phyloP scores from a whole-genome alignment of 1,140 invertebrate species.

The Mylabris phalerata region DNA sequence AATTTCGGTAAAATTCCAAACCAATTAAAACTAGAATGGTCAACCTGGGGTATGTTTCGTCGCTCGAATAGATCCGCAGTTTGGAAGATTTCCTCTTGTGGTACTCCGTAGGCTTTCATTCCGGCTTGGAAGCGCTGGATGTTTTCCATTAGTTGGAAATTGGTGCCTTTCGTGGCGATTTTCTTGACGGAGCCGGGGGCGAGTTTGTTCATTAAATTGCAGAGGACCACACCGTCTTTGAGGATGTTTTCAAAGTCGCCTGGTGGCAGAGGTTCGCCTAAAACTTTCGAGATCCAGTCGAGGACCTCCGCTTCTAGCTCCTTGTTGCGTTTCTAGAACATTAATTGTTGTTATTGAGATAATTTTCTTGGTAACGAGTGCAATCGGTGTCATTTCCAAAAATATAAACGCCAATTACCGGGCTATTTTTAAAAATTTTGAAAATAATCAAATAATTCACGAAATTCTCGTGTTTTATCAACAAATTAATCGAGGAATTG shows the following conservation, averaged over 20 bases:
- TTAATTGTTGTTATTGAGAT: neutral
- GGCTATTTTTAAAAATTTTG: slow-evolving; percentile 17
- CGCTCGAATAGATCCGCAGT: slow-evolving; percentile 96
- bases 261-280: slow-evolving; percentile 77
- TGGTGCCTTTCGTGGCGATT: slow-evolving; percentile 91
- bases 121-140: slow-evolving; percentile 94
- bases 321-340: slow-evolving; percentile 76
- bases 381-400: slow-evolving; percentile 20
- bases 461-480: neutral
- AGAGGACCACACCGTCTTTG: slow-evolving; percentile 86
- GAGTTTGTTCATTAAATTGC: slow-evolving; percentile 92
- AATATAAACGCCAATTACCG: slow-evolving; percentile 10
- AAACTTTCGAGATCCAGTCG: slow-evolving; percentile 82
- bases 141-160: slow-evolving; percentile 99
- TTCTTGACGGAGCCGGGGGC: slow-evolving; percentile 92
- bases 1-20: neutral
- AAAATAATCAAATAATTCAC: neutral
- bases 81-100: slow-evolving; percentile 96
- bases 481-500: neutral
- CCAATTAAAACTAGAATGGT: neutral
- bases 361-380: neutral
- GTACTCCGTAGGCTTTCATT: slow-evolving; percentile 88
- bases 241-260: slow-evolving; percentile 87
- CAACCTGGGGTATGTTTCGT: slow-evolving; percentile 94
- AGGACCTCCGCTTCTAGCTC: slow-evolving; percentile 87